A percentile compares a stretch with the other conserved stretches of the same genome.
phyloP scores from a whole-genome alignment of 2,797 vertebrate species.

The Acanthornis magna region DNA sequence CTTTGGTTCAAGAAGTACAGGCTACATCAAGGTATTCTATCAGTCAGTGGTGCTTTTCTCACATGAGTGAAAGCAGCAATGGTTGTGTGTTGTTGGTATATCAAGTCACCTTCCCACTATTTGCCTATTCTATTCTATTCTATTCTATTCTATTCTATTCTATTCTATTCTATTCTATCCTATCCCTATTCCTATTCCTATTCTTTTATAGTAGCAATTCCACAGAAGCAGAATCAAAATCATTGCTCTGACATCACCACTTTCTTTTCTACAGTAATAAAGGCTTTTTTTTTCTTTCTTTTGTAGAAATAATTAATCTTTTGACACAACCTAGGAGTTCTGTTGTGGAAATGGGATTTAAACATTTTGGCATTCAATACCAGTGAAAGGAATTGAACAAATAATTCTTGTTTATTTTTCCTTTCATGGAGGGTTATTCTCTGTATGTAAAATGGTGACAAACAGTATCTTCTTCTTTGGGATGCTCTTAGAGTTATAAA shows the following conservation, averaged over 20 bases:
- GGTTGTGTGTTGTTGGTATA: neutral
- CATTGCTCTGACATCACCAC: neutral
- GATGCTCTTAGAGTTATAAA: neutral
- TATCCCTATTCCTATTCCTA: too few species aligned
- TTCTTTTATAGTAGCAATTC: neutral
- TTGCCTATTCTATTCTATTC: neutral
- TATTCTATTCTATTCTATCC: too few species aligned
- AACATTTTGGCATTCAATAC: neutral
- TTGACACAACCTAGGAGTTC: neutral
- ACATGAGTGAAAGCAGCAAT: neutral
- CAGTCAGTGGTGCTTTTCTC: neutral
- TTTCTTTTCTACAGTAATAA: neutral
- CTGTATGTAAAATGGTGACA: neutral
- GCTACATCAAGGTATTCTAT: neutral
- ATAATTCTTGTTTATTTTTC: neutral
- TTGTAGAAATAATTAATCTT: neutral
- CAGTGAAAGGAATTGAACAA: neutral
- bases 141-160: too few species aligned
- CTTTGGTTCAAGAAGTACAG: neutral
- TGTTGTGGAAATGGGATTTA: neutral
- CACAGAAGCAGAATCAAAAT: neutral
- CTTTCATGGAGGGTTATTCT: neutral
- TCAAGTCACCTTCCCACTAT: neutral
- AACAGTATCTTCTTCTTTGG: neutral
- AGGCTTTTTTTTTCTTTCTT: neutral